Evolutionary conservation across 2,113 vertebrate genomes (phyloP).

Genomic region (Morone saxatilis): DNA sequence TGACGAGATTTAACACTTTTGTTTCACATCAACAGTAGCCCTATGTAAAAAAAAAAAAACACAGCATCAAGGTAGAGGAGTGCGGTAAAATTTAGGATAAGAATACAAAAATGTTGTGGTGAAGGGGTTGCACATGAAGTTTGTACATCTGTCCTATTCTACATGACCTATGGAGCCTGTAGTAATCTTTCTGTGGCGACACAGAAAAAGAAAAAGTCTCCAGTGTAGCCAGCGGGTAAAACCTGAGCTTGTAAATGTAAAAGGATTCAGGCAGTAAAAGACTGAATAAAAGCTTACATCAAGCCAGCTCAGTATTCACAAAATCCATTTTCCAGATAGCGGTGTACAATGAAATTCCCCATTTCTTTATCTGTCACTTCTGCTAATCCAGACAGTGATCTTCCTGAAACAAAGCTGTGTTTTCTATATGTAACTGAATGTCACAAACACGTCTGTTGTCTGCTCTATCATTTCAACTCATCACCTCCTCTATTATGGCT

Average conservation of each 20-base stretch:
- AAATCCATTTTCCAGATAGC: conserved; percentile 74
- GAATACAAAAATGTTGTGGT: not conserved
- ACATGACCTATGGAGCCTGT: not conserved
- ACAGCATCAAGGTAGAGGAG: too few species aligned
- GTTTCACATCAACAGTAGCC: not conserved
- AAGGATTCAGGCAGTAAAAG: conserved; percentile 57
- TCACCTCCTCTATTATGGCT: conserved; percentile 47
- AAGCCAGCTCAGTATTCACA: conserved; percentile 62
- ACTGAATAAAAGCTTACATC: conserved; percentile 64
- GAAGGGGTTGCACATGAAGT: not conserved
- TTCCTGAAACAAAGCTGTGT: conserved; percentile 66
- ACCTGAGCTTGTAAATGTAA: conserved; percentile 52
- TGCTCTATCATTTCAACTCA: conserved; percentile 61
- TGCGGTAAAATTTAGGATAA: not conserved
- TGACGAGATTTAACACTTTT: not conserved
- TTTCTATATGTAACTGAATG: conserved; percentile 67
- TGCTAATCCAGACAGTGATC: conserved; percentile 71
- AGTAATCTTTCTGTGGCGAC: not conserved
- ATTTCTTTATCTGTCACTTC: conserved; percentile 76
- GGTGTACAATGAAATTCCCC: conserved; percentile 61
- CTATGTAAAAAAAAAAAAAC: not conserved
- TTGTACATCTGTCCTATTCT: not conserved
- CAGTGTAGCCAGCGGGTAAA: conserved; percentile 28
- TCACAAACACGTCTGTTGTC: conserved; percentile 57
- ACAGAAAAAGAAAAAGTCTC: conserved; percentile 18